Conservation (phyloP, 1,140 invertebrate species). For the Maniola jurtina region DNA sequence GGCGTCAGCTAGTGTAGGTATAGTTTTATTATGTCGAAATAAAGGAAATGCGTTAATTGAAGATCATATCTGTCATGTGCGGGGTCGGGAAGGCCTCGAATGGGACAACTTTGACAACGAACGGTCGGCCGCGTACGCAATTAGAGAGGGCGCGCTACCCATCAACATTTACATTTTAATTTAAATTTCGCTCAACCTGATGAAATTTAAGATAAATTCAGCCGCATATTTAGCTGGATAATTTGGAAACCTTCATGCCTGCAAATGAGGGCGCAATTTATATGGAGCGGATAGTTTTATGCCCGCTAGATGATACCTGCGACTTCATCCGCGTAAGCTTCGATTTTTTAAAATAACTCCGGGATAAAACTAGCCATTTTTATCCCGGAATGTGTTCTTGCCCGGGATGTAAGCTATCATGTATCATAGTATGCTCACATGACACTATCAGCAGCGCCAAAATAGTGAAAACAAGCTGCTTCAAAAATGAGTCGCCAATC, state of each 20-base stretch:
- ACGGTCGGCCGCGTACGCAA: slow-evolving; percentile 58
- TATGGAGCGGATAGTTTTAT: neutral
- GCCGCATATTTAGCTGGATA: slow-evolving; percentile 62
- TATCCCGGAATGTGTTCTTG: too few species aligned
- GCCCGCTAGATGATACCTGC: neutral
- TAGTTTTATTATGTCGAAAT: too few species aligned
- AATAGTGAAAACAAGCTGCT: too few species aligned
- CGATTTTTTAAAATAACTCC: too few species aligned
- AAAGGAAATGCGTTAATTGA: too few species aligned
- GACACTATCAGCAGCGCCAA: too few species aligned
- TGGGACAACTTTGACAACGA: slow-evolving; percentile 56
- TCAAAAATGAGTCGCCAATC: too few species aligned
- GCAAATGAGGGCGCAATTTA: neutral
- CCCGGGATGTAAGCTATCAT: too few species aligned
- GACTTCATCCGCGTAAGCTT: too few species aligned
- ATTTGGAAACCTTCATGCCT: slow-evolving; percentile 45
- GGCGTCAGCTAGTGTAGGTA: too few species aligned
- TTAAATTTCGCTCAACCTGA: slow-evolving; percentile 71
- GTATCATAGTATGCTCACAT: too few species aligned
- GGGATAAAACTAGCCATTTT: too few species aligned
- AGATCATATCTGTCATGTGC: slow-evolving; percentile 2
- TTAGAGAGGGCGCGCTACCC: slow-evolving; percentile 57
- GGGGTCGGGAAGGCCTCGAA: slow-evolving; percentile 9
- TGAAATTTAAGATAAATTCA: slow-evolving; percentile 74
- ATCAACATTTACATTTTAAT: slow-evolving; percentile 77